phyloP scores from a whole-genome alignment of 2,797 vertebrate species.

The Melopsittacus undulatus region DNA sequence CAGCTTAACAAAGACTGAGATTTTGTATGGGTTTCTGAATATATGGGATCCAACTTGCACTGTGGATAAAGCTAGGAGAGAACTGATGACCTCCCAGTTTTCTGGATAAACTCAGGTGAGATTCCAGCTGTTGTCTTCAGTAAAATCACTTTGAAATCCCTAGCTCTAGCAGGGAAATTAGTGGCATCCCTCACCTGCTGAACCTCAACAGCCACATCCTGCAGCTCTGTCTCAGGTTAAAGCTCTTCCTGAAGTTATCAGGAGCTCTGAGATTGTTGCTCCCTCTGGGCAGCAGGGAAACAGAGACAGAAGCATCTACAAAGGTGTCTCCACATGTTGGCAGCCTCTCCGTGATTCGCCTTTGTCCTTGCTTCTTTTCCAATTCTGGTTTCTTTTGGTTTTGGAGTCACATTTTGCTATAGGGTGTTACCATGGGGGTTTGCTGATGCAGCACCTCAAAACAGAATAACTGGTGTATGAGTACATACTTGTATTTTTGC shows the following conservation, averaged over 20 bases:
- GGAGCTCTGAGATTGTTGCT: neutral
- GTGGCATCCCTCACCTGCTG: neutral
- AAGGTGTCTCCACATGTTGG: neutral
- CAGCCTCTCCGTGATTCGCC: neutral
- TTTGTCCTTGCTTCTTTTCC: neutral
- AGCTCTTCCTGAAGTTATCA: neutral
- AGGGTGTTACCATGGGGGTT: neutral
- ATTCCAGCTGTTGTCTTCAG: neutral
- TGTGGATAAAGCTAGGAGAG: neutral
- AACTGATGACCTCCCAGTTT: neutral
- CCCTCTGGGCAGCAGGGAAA: neutral
- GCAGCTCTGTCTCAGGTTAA: neutral
- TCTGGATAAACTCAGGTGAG: neutral
- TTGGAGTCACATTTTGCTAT: neutral
- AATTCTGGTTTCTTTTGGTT: neutral
- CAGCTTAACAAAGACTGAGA: neutral
- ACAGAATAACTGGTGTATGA: neutral
- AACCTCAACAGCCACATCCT: neutral
- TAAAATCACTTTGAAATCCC: neutral
- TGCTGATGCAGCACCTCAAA: neutral
- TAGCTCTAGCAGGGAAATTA: neutral
- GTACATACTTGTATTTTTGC: neutral
- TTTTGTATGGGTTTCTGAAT: neutral
- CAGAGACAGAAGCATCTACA: rapidly evolving
- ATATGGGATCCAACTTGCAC: neutral